A percentile compares a stretch with the other conserved stretches of the same genome.
Conservation (phyloP, 2,113 vertebrate species). For the Poeciliopsis prolifica region DNA sequence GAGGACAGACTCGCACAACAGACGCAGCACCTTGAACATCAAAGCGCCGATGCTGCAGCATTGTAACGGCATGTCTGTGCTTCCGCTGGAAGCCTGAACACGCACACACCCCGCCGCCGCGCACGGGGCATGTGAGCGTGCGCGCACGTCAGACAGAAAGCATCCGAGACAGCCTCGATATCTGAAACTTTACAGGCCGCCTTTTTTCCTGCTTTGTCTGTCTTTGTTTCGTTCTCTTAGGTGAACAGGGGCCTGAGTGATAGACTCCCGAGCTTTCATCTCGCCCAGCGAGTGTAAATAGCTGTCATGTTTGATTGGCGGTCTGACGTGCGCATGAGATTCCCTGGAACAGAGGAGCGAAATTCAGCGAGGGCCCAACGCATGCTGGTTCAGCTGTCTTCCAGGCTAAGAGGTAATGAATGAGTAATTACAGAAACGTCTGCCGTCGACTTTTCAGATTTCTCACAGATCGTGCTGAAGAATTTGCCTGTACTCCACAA, state of each 20-base stretch:
- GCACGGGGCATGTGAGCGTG: conserved; percentile 26
- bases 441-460: conserved; percentile 29
- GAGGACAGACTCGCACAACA: conserved; percentile 73
- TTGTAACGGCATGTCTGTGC: conserved; percentile 49
- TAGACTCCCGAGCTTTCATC: conserved; percentile 73
- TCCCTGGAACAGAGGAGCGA: conserved; percentile 38
- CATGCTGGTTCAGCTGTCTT: conserved; percentile 41
- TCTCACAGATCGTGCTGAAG: conserved; percentile 23
- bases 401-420: conserved; percentile 51
- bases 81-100: conserved; percentile 35
- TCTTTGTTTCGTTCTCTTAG: conserved; percentile 68
- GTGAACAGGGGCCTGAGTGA: conserved; percentile 69
- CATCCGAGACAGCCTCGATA: conserved; percentile 66
- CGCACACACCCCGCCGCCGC: conserved; percentile 19
- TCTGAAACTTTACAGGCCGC: conserved; percentile 63
- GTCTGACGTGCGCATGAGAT: conserved; percentile 67
- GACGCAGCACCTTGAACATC: conserved; percentile 74
- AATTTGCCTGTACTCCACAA: conserved; percentile 29
- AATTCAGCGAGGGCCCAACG: conserved; percentile 39
- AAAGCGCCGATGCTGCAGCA: conserved; percentile 57
- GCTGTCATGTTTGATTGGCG: conserved; percentile 83
- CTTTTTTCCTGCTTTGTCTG: conserved; percentile 67
- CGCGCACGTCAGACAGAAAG: conserved; percentile 44
- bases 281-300: conserved; percentile 77
- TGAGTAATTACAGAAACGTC: conserved; percentile 60